Evolutionary conservation across 2,113 vertebrate genomes (phyloP), one percentile per base, ranked within the genome.

Genomic region (Chionodraco myersi): DNA sequence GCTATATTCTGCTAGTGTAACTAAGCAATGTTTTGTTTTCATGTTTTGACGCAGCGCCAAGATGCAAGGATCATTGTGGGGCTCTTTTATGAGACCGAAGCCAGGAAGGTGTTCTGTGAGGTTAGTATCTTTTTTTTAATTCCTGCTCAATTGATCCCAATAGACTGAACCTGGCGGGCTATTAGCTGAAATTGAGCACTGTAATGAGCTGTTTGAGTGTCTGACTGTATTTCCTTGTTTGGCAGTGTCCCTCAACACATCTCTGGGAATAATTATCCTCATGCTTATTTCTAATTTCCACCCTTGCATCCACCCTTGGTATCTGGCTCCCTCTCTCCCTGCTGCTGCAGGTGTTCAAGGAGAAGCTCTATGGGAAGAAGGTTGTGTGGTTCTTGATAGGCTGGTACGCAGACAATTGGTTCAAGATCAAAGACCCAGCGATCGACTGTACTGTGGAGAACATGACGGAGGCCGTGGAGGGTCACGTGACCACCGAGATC

Each of bases 341-440:
- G 1, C 82, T 67, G 59, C 85, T 67, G 59, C 85, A 99, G 97
- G 97, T 99, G 49, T 99, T 96, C 82, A 99, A 99, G 92, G 98
- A 99, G 92, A 97, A 97, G 88, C 95, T 99, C 16, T 99, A 96
- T 0, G 98, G 98, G 64, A 99, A 99, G 94, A 98, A 98, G 88
- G 96, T 97, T 0, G 97, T 99, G 49, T 99, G 98, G 98, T 99
- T 99, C 90, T 95, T 99, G 81, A 99, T 99, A 0, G 98, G 98
- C 58, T 99, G 98, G 98, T 99, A 99, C 0, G 97, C 98, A 0
- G 98, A 99, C 94, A 99, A 98, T 72, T 99, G 98, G 98, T 99
- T 97, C 92, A 98, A 97, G 86, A 98, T 94, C 88, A 96, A 97
- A 53, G 98, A 99, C 75, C 96, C 97, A 0, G 95, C 97, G 23